phyloP scores from a whole-genome alignment of 2,888 invertebrate genomes.

The Adela reaumurella region DNA sequence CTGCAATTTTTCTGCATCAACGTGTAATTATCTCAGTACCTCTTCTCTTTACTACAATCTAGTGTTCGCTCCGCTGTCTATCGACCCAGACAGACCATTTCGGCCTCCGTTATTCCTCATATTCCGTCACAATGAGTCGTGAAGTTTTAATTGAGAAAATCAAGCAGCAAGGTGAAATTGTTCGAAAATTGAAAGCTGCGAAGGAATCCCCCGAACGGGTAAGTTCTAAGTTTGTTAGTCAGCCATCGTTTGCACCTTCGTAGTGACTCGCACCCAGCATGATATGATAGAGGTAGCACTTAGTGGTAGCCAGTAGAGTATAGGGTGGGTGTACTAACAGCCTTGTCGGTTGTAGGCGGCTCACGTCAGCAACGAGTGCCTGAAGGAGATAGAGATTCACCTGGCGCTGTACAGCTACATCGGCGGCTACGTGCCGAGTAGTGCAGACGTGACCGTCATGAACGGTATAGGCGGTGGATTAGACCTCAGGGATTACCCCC shows the following conservation, averaged over 20 bases:
- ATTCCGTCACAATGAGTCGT: neutral
- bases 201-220: constrained; percentile 79
- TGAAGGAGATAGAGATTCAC: constrained; percentile 30
- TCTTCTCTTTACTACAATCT: too few species aligned
- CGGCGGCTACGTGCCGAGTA: constrained; percentile 52
- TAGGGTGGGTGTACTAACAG: constrained; percentile 11
- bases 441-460: constrained; percentile 40
- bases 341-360: constrained; percentile 2
- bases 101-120: too few species aligned
- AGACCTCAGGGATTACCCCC: constrained; percentile 33
- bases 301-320: constrained; percentile 16
- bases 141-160: constrained; percentile 36
- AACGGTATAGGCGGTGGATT: constrained; percentile 25
- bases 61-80: neutral
- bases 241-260: constrained; percentile 26
- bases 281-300: too few species aligned
- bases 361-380: constrained; percentile 3
- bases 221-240: constrained; percentile 16
- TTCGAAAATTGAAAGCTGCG: constrained; percentile 75
- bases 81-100: too few species aligned
- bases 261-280: constrained; percentile 17
- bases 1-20: neutral
- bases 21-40: neutral
- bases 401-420: constrained; percentile 55
- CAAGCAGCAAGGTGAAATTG: constrained; percentile 71